Base-by-base conservation (phyloP, 1,140 invertebrate genomes). In the Mya arenaria region DNA sequence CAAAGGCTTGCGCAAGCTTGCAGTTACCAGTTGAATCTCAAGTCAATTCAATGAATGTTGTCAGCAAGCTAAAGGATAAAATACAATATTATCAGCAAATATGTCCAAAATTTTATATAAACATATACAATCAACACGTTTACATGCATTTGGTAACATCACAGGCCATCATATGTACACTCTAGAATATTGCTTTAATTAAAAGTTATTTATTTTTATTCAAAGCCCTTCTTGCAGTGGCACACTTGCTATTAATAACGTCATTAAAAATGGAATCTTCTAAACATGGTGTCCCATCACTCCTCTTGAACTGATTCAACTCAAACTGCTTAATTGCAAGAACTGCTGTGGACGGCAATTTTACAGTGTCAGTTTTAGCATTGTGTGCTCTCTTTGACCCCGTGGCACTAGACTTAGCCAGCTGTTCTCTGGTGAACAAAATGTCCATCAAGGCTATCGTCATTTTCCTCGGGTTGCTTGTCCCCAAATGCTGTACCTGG, bases 201-300 rank as follows among this genome's bases (percentile, higher is more conserved):
- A n/a, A n/a, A n/a, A n/a, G n/a, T n/a, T n/a, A n/a, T n/a, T n/a
- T n/a, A 41, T 36, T 41, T 41, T 41, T 36, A n/a, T 71, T 71
- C 32, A 71, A 55, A 28, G 48, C 15, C 28, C 72, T 75, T 13
- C 60, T 28, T 28, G 72, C 72, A 32, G 72, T 75, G 30, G 72
- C 72, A 75, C 72, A 75, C 63, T 75, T 75, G 23, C 60, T 75
- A 32, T 75, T 75, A 28, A 75, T 75, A 32, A 75, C 52, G 28
- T 75, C 72, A 75, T 75, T 75, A 19, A 75, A 75, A 32, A 19
- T 32, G 19, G 72, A 23, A 19, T 75, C 37, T 13, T 56, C 4
- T 13, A 75, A 25, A 39, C 72, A 75, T 30, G 72, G 39, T 13
- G 41, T 41, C 2, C 72, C 72, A 63, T 25, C 32, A 0, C 44